Percentiles rank a stretch among this genome's conserved stretches.
These are phyloP conservation scores for Incurvaria masculella DNA, from an alignment of 2,888 invertebrate species.

Conservation along the genomic window DNA sequence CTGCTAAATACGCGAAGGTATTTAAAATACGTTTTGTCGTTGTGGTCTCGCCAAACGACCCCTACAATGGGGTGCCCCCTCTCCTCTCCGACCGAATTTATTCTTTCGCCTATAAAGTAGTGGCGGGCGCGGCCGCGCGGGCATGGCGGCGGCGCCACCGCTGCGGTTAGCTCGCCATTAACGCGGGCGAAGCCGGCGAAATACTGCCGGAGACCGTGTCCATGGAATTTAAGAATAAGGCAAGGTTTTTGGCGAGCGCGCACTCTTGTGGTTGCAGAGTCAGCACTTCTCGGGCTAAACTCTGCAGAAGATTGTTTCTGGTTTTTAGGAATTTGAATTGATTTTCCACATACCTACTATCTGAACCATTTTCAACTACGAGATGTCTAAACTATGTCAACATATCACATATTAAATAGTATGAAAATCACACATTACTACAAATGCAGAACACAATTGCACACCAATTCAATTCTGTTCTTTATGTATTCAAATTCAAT, in stretches of 20 bases:
- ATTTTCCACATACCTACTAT: too few relatives aligned
- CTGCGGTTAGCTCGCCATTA: not conserved
- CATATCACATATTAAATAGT: too few relatives aligned
- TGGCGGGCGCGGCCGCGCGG: not conserved
- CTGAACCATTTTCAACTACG: too few relatives aligned
- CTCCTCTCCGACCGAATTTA: not conserved
- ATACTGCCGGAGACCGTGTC: not conserved
- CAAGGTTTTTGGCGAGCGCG: not conserved
- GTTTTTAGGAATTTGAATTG: too few relatives aligned
- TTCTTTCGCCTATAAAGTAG: not conserved
- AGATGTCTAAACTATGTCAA: too few relatives aligned
- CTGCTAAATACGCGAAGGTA: not conserved
- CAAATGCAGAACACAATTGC: too few relatives aligned
- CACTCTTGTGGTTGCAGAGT: not conserved
- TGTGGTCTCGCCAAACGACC: not conserved
- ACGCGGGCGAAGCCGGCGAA: not conserved
- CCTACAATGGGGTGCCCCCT: not conserved
- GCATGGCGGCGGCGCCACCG: not conserved
- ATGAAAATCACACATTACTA: too few relatives aligned
- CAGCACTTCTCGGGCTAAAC: not conserved
- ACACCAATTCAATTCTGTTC: too few relatives aligned
- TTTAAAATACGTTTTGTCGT: not conserved
- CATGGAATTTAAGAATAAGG: slow-evolving; percentile 1
- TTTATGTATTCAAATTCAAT: too few relatives aligned
- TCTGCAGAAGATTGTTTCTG: too few relatives aligned